Conservation (phyloP, 2,113 vertebrate species). For the Pelecanoides urinatrix region DNA sequence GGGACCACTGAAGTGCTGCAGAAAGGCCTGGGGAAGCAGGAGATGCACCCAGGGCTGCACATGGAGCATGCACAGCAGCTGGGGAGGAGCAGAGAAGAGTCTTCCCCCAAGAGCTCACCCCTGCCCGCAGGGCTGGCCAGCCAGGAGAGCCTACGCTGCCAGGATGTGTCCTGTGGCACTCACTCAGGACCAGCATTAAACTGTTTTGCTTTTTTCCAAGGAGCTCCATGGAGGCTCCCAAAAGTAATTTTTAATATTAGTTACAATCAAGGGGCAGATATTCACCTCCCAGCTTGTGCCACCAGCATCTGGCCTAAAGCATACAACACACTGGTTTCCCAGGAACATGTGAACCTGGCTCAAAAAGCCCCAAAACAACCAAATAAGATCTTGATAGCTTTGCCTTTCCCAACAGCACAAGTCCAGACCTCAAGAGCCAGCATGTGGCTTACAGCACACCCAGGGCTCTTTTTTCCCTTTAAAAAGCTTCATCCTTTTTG, state of each 20-base stretch:
- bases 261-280: background rate
- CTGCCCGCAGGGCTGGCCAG: accelerated
- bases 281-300: background rate
- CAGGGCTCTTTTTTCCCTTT: background rate
- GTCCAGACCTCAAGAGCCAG: background rate
- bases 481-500: background rate
- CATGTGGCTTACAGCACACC: background rate
- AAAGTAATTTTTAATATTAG: background rate
- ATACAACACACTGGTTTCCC: background rate
- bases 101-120: background rate
- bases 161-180: background rate
- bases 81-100: background rate
- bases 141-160: background rate
- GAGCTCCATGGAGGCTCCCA: background rate
- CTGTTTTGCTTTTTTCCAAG: background rate
- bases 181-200: background rate
- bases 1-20: background rate
- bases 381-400: background rate
- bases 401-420: background rate
- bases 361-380: background rate
- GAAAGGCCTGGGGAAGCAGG: background rate
- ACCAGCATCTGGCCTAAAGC: background rate
- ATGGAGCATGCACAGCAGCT: background rate
- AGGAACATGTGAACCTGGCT: background rate
- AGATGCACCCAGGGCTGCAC: accelerated